phyloP scores from a whole-genome alignment of 1,140 invertebrate genomes.

The Drosophila pseudoobscura region DNA sequence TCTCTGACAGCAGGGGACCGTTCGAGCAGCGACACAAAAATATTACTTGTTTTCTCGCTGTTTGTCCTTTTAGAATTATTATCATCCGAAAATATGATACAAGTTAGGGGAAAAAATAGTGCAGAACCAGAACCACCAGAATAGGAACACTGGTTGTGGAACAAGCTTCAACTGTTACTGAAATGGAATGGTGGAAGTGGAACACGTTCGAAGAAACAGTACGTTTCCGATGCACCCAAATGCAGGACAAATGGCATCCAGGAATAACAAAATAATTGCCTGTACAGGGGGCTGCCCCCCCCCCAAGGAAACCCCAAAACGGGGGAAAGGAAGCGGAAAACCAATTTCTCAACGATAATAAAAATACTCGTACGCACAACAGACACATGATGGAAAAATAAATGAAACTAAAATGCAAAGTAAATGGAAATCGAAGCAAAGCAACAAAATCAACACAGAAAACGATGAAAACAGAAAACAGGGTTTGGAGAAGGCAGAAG shows the following conservation, averaged over 20 bases:
- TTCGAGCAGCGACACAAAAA: too few species aligned
- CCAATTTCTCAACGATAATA: slow-evolving; percentile 3
- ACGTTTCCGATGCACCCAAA: background rate
- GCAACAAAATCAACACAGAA: slow-evolving; percentile 21
- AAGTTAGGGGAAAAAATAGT: too few species aligned
- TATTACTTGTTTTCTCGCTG: too few species aligned
- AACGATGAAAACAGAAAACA: slow-evolving; percentile 22
- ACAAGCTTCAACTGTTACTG: background rate
- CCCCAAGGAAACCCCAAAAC: slow-evolving; percentile 10
- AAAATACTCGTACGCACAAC: background rate
- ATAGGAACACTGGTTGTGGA: too few species aligned
- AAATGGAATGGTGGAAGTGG: too few species aligned
- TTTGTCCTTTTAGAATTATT: too few species aligned
- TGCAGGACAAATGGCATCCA: slow-evolving; percentile 4
- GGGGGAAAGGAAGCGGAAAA: background rate
- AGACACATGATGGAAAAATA: slow-evolving; percentile 5
- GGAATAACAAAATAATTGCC: slow-evolving; percentile 38
- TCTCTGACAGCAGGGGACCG: slow-evolving; percentile 1
- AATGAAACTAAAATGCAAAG: slow-evolving; percentile 44
- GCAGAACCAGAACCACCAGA: too few species aligned
- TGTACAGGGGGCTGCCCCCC: background rate
- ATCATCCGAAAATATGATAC: too few species aligned
- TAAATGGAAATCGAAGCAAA: slow-evolving; percentile 25
- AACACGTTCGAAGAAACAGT: too few species aligned
- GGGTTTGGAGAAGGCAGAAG: slow-evolving; percentile 10